phyloP scores from a whole-genome alignment of 2,113 vertebrate genomes.

The Psammodynastes pulverulentus region DNA sequence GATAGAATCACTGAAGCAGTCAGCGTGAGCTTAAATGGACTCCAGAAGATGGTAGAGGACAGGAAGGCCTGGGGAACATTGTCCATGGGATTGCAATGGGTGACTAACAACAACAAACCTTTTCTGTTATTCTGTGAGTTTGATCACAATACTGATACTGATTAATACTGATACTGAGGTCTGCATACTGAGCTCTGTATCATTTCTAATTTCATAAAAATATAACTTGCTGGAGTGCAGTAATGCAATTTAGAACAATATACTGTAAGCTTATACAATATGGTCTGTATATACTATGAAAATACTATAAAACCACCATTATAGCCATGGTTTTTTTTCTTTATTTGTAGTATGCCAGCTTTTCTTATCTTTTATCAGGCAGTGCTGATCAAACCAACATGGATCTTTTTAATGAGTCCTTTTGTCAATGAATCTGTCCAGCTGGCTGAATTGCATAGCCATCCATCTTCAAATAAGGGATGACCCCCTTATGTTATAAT shows the following conservation, averaged over 20 bases:
- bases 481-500: neutral
- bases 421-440: neutral
- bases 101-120: neutral
- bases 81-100: too few species aligned
- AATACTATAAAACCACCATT: neutral
- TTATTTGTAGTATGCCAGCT: neutral
- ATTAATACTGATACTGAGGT: neutral
- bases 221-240: neutral
- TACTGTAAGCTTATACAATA: rapidly evolving
- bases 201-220: neutral
- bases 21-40: too few species aligned
- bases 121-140: neutral
- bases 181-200: neutral
- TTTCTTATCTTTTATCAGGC: neutral
- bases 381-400: conserved; percentile 7
- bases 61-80: too few species aligned
- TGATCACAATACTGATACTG: neutral
- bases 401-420: neutral
- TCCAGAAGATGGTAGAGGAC: too few species aligned
- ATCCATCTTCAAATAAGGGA: neutral
- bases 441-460: neutral
- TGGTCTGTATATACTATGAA: conserved; percentile 9
- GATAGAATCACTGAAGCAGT: too few species aligned
- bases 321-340: neutral
- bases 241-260: neutral